A percentile compares a stretch with the other conserved stretches of the same genome.
These are phyloP conservation scores for Austrolebias charrua DNA, from an alignment of 2,797 vertebrate genomes.

Conservation along the genomic window DNA sequence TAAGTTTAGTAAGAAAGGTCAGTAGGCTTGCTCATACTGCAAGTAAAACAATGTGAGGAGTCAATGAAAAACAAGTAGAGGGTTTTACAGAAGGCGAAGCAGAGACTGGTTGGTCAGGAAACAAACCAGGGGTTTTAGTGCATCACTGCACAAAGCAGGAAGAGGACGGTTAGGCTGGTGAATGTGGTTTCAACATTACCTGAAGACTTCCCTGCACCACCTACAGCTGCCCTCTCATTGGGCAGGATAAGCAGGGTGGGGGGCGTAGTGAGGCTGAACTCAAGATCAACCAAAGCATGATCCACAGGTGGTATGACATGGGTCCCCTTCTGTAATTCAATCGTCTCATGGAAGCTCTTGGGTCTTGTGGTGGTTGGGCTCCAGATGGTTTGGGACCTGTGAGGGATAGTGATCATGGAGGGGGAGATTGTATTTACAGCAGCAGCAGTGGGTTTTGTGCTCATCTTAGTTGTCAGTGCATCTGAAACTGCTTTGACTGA, in stretches of 20 bases:
- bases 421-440: conserved; percentile 8
- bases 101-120: no score
- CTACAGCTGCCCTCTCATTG: conserved; percentile 83
- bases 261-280: conserved; percentile 67
- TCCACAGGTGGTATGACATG: conserved; percentile 76
- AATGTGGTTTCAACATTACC: conserved; percentile 78
- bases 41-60: conserved; percentile 53
- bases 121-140: conserved; percentile 68
- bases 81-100: conserved; percentile 65
- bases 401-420: conserved; percentile 32
- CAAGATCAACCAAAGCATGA: conserved; percentile 60
- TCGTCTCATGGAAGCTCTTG: conserved; percentile 39
- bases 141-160: conserved; percentile 63
- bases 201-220: conserved; percentile 75
- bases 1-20: conserved; percentile 57
- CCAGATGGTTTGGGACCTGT: conserved; percentile 48
- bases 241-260: conserved; percentile 70
- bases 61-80: conserved; percentile 46
- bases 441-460: conserved; percentile 27
- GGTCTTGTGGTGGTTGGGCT: conserved; percentile 53
- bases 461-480: conserved; percentile 13
- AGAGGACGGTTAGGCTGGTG: conserved; percentile 69
- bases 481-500: conserved; percentile 16
- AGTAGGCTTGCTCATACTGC: conserved; percentile 56
- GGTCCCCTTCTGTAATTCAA: conserved; percentile 56